Conservation (phyloP, 2,888 invertebrate species). For the Ophioninae sp. region DNA sequence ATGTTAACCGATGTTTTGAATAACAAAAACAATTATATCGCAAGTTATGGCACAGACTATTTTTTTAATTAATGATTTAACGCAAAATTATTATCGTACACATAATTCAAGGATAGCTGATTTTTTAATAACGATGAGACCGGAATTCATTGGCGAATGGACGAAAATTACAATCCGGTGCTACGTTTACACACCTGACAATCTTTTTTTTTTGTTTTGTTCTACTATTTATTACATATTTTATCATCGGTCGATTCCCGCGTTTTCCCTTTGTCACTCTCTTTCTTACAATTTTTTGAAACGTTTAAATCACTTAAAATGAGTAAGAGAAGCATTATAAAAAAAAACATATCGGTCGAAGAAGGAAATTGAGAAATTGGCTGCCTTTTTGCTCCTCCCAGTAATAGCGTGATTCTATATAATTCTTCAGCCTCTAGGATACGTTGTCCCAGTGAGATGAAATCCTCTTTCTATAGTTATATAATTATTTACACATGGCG, state of each 20-base stretch:
- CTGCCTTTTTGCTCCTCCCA: constrained; percentile 18
- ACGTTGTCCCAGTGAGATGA: constrained; percentile 41
- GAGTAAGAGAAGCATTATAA: constrained; percentile 19
- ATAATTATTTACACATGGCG: constrained; percentile 64
- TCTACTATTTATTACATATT: constrained; percentile 36
- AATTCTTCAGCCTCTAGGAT: constrained; percentile 31
- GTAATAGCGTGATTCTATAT: constrained; percentile 19
- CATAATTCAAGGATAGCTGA: constrained; percentile 46
- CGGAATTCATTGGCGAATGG: constrained; percentile 48
- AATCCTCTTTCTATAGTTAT: constrained; percentile 46
- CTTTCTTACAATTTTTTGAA: neutral
- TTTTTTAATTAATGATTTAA: constrained; percentile 55
- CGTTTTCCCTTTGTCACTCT: constrained; percentile 30
- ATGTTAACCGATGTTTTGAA: constrained; percentile 9
- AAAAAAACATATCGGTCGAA: constrained; percentile 32
- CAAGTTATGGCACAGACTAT: constrained; percentile 76
- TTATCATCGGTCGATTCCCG: constrained; percentile 43
- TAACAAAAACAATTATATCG: constrained; percentile 68
- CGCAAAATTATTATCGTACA: constrained; percentile 52
- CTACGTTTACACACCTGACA: constrained; percentile 40
- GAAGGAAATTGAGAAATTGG: constrained; percentile 31
- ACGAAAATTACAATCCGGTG: constrained; percentile 58
- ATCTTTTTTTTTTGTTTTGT: constrained; percentile 35
- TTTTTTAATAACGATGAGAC: constrained; percentile 41
- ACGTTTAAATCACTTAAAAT: constrained; percentile 16